Evolutionary conservation across 2,888 invertebrate genomes (phyloP).

Genomic region (Eupithecia subfuscata): DNA sequence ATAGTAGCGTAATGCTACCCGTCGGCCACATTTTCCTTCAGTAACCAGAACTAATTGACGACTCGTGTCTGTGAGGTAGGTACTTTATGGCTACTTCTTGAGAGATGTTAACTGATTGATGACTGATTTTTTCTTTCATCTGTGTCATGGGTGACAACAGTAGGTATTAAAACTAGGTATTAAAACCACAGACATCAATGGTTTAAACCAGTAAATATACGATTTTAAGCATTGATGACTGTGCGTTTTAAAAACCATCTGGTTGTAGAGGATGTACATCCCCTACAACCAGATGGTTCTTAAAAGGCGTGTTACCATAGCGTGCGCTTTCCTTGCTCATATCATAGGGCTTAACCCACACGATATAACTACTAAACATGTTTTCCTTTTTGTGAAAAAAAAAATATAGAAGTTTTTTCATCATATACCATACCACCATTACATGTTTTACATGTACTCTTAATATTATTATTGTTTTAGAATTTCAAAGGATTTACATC

Average conservation of each 20-base stretch:
- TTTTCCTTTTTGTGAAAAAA: no score
- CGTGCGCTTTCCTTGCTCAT: no score
- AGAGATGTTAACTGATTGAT: constrained; percentile 52
- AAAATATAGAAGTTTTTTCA: no score
- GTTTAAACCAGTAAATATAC: background rate
- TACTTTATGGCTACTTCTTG: constrained; percentile 56
- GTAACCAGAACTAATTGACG: constrained; percentile 74
- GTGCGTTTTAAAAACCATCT: background rate
- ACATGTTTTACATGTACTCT: no score
- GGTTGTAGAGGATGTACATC: no score
- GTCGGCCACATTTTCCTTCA: constrained; percentile 73
- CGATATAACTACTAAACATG: no score
- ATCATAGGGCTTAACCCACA: background rate
- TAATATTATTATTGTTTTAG: no score
- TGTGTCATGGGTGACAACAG: background rate
- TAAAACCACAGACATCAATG: background rate
- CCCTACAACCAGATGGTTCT: no score
- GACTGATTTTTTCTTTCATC: background rate
- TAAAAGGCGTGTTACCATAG: no score
- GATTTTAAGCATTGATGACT: background rate
- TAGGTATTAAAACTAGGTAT: no score
- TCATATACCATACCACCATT: no score
- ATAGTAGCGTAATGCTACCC: constrained; percentile 72
- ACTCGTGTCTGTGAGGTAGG: constrained; percentile 73
- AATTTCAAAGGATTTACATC: no score